Evolutionary conservation across 2,888 invertebrate species (phyloP).

Genomic region (Noctua comes): DNA sequence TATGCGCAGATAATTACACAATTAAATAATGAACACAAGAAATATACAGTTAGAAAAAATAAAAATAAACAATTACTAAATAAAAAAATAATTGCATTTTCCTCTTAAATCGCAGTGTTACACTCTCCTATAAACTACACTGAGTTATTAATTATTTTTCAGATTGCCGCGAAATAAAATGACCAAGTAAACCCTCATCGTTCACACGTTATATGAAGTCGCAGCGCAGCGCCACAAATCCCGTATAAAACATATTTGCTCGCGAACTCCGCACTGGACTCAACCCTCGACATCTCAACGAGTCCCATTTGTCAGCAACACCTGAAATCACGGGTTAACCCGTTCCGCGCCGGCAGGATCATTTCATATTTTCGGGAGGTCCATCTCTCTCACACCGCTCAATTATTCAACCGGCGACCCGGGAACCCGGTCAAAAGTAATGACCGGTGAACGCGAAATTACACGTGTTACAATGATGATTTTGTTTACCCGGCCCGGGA

Average conservation of each 20-base stretch:
- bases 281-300: conserved; percentile 66
- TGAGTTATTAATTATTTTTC: background rate
- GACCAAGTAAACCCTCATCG: background rate
- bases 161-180: background rate
- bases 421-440: conserved; percentile 83
- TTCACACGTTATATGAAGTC: conserved; percentile 6
- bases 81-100: no score
- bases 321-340: conserved; percentile 70
- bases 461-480: conserved; percentile 88
- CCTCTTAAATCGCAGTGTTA: no score
- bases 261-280: conserved; percentile 35
- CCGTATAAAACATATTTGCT: conserved; percentile 46
- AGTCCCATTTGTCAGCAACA: conserved; percentile 75
- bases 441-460: conserved; percentile 86
- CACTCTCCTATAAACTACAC: background rate
- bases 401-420: conserved; percentile 84
- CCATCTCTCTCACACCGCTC: conserved; percentile 84
- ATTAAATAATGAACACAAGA: no score
- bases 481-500: conserved; percentile 81
- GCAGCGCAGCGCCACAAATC: conserved; percentile 2
- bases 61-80: no score
- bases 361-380: conserved; percentile 87
- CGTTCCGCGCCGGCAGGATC: conserved; percentile 79
- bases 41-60: no score
- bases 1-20: no score